phyloP scores from a whole-genome alignment of 2,888 invertebrate species.

The Sminthurides aquaticus region DNA sequence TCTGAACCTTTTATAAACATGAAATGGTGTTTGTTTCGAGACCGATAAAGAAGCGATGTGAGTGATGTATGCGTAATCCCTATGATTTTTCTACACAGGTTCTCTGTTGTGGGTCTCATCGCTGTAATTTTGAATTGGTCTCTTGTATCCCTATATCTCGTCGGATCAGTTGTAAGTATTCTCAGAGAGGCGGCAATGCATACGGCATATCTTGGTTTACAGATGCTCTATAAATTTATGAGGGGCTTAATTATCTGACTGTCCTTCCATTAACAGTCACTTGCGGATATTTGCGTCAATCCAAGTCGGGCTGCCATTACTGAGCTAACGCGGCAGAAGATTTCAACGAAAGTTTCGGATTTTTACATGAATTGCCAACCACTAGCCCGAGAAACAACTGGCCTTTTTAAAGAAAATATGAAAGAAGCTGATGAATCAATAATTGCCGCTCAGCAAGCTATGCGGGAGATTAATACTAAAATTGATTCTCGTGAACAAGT shows the following conservation, averaged over 20 bases:
- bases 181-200: no score
- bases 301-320: constrained; percentile 57
- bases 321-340: constrained; percentile 33
- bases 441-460: constrained; percentile 37
- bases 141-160: constrained; percentile 77
- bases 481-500: constrained; percentile 18
- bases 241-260: no score
- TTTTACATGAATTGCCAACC: constrained; percentile 79
- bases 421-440: constrained; percentile 14
- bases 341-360: constrained; percentile 56
- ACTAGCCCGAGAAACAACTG: constrained; percentile 14
- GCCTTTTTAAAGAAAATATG: constrained; percentile 20
- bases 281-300: constrained; percentile 76
- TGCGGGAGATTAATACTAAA: constrained; percentile 39
- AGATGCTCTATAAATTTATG: no score
- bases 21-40: no score
- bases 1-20: no score
- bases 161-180: constrained; percentile 62
- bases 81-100: no score
- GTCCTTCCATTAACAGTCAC: constrained; percentile 49
- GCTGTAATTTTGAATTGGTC: constrained; percentile 84
- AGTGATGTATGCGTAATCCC: no score
- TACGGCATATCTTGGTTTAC: no score
- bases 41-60: no score
- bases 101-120: constrained; percentile 76